Base-by-base conservation (phyloP, 2,113 vertebrate species). In the Psilopsiagon aymara region DNA sequence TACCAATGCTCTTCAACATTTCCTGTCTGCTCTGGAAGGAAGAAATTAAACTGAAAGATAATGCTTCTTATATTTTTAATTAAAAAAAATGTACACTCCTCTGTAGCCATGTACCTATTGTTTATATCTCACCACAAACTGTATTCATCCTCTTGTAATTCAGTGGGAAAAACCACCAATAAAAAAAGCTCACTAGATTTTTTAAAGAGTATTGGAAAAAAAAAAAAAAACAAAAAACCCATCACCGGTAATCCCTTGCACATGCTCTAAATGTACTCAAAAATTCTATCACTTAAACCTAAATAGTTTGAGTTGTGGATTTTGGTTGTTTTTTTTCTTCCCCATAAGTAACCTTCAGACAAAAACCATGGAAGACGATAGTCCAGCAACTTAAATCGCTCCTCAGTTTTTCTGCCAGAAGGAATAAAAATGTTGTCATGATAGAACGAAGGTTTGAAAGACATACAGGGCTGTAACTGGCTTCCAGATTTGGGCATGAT, bases 371-470 rank as follows among this genome's bases (percentile, higher is more conserved):
- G 7, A 94, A 85, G 82, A 44, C 21, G 63, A 55, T 88, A 70
- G 19, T 53, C 68, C 76, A 90, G 57, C 7, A 55, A 51, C 10
- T 27, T 71, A 81, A 84, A 86, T 35, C 52, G 51, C 24, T 71
- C 59, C 14, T 23, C 46, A 55, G 4, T 80, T 76, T 85, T 51
- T 16, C 17, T 92, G 23, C 27, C 88, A n/a, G 11, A 92, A 77
- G 69, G 15, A 83, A 76, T 53, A 67, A 79, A 79, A 90, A 43
- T 78, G 46, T 31, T 86, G 63, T 80, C 49, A 82, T 53, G 18
- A 63, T 13, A 66, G 86, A 76, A 59, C 9, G 24, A 90, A 83
- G 24, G 11, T 94, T 95, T 88, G 51, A 95, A 92, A 96, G 35
- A 16, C 47, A 84, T 15, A 59, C 33, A 35, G 35, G 37, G 6